Evolutionary conservation across 2,888 invertebrate species (phyloP).

Genomic region (Sarcophaga rosellei): DNA sequence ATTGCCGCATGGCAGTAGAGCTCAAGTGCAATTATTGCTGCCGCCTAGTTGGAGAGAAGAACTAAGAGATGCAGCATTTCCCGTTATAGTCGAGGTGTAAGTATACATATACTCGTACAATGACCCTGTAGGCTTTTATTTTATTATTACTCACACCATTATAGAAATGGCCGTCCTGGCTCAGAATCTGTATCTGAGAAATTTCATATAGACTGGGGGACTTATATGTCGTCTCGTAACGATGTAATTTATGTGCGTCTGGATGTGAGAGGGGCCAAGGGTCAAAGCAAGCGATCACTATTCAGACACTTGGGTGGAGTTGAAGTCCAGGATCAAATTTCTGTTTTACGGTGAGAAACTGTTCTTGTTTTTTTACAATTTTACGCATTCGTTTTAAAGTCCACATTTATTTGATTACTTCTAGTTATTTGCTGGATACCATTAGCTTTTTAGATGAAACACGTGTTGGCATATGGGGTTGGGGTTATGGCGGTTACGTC

Average conservation of each 20-base stretch:
- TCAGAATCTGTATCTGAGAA: conserved; percentile 94
- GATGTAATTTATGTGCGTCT: conserved; percentile 95
- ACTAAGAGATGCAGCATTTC: conserved; percentile 92
- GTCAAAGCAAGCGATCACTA: conserved; percentile 90
- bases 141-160: too few relatives aligned
- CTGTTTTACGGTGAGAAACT: conserved; percentile 86
- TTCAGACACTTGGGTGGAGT: conserved; percentile 93
- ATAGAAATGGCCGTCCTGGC: conserved; percentile 94
- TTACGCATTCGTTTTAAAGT: not conserved
- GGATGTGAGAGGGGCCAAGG: conserved; percentile 93
- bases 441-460: conserved; percentile 92
- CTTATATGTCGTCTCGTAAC: conserved; percentile 94
- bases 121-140: too few relatives aligned
- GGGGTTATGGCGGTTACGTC: conserved; percentile 97
- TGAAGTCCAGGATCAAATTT: conserved; percentile 95
- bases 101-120: conserved; percentile 74
- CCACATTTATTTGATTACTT: not conserved
- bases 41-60: conserved; percentile 95
- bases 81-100: conserved; percentile 93
- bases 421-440: conserved; percentile 89
- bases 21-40: conserved; percentile 92
- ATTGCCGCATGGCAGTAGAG: conserved; percentile 91
- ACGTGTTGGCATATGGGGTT: conserved; percentile 96
- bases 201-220: conserved; percentile 94
- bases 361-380: rapidly evolving